Base-by-base conservation (phyloP, 2,888 invertebrate genomes). In the Lagria hirta region DNA sequence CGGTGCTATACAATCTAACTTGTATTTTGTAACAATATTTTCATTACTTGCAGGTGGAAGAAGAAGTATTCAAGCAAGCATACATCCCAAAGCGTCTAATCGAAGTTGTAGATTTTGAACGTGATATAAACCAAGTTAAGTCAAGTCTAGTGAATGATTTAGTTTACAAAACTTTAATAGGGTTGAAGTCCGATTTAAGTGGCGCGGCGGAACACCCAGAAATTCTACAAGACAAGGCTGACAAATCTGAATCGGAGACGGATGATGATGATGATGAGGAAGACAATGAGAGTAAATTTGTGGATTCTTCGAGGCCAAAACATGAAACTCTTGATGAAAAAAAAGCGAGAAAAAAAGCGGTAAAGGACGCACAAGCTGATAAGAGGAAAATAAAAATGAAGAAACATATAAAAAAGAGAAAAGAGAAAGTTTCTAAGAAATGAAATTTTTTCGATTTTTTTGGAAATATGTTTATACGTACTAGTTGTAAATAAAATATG, bases 81-180 rank as follows among this genome's bases (percentile, higher is more conserved):
- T 98, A 83, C 68, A 99, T 99, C 69, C 98, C 98, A 1, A 87
- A 94, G 67, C 83, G 88, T 52, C 77, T 99, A 41, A 87, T 86
- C 54, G 90, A 98, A 78, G 95, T 93, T 3, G 79, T 86, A 14
- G 83, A 93, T 69, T 82, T 84, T 66, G 93, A 93, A 66, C 73
- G 91, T 16, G 97, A 99, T 69, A 88, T 92, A 34, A 80, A 75
- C 34, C 80, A 87, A 61, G 88, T 85, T 0, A 87, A 90, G 67
- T 74, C 81, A 38, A 90, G 90, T 10, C 78, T 82, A 33, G 76
- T 78, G 13, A 77, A 81, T 24, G 83, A 88, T 62, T 75, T 94
- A 7, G 80, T 87, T 30, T 96, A 95, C 68, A 88, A 88, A 61
- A 93, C 89, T 48, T 78, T 97, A 32, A 83, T 89, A 8, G 95